These are phyloP conservation scores for Noctilio leporinus DNA, from an alignment of 2,113 vertebrate genomes.

Conservation along the genomic window DNA sequence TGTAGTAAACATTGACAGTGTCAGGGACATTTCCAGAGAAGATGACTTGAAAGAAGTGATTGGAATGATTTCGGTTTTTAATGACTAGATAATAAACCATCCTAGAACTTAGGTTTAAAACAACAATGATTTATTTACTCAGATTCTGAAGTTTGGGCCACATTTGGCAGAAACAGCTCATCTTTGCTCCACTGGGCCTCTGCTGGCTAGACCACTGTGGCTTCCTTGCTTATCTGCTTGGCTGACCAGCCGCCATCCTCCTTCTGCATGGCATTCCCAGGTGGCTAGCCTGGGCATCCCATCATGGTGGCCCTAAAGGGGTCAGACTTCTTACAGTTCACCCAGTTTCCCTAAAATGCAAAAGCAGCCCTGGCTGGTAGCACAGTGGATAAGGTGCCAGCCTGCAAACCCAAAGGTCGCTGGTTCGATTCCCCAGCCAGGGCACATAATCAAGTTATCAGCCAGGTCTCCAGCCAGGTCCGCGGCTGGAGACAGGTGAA, in stretches of 20 bases:
- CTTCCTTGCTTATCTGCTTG: not conserved
- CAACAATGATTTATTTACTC: not conserved
- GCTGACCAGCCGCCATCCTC: not conserved
- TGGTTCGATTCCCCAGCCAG: too few species aligned
- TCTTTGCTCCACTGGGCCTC: not conserved
- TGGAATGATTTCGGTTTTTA: not conserved
- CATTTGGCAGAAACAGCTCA: not conserved
- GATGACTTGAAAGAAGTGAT: not conserved
- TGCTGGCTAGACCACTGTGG: not conserved
- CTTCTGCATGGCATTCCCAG: not conserved
- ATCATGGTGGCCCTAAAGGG: not conserved
- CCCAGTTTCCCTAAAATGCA: not conserved
- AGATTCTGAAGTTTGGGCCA: not conserved
- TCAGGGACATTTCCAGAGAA: not conserved
- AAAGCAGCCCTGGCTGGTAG: too few species aligned
- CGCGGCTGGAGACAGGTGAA: too few species aligned
- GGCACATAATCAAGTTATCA: too few species aligned
- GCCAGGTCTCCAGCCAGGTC: too few species aligned
- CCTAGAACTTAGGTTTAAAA: not conserved
- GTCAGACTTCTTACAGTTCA: not conserved
- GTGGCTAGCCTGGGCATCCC: not conserved
- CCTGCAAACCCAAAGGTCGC: too few species aligned
- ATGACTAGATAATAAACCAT: not conserved
- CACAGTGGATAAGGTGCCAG: too few species aligned
- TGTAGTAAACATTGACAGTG: not conserved